Evolutionary conservation across 2,113 vertebrate genomes (phyloP), one percentile per base, ranked within the genome.

Genomic region (Heterocephalus glaber): DNA sequence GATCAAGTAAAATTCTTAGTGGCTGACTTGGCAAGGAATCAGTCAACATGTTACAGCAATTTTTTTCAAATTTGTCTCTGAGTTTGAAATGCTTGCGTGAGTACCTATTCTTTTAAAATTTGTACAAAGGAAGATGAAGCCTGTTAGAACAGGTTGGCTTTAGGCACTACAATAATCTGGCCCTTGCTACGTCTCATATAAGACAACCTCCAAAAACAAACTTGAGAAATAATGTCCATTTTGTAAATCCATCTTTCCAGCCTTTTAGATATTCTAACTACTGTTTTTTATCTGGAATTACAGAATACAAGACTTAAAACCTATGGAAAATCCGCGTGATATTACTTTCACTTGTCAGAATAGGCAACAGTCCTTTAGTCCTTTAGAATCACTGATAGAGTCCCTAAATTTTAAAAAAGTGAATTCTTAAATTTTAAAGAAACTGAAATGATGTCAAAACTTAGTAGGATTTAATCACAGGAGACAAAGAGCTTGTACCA

Each of bases 21-120:
- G 97, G 97, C 97, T 98, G 95, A 97, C 97, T 98, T 99, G 98
- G 98, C 97, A 98, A 95, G 92, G 96, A 98, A 98, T 99, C 98
- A 98, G 97, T 98, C 97, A 98, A 98, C 97, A 98, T 98, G 98
- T 98, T 98, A 96, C 94, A 98, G 98, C 97, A 98, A 97, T 98
- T 97, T 98, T 98, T 98, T 98, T 98, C 97, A 98, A 98, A 99
- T 98, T 98, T 99, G 98, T 98, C 98, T 98, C 98, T 97, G 54
- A 7, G 98, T 98, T 98, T 98, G 98, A 98, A 99, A 98, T 97
- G 98, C 97, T 98, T 98, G 98, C 96, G 14, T 98, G 98, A 98
- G 98, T 96, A 98, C 94, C 98, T 86, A 98, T 98, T 98, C 97
- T 98, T 98, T 97, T 98, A 90, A 97, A 96, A 97, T 98, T 95